Evolutionary conservation across 2,113 vertebrate genomes (phyloP), one percentile per base, ranked within the genome.

Genomic region (Pholis gunnellus): DNA sequence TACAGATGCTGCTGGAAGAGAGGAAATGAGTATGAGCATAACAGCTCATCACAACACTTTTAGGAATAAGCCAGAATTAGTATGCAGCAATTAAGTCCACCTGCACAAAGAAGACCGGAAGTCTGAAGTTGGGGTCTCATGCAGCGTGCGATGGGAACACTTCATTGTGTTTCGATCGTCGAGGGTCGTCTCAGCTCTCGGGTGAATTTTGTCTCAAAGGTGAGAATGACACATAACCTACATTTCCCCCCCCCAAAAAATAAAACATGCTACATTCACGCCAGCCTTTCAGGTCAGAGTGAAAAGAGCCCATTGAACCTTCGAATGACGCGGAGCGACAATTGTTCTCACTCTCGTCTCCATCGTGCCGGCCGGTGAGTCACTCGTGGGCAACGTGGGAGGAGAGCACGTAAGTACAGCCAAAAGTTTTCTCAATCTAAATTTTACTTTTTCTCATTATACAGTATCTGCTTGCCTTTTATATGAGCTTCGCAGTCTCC

Each of bases 361-460:
- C 78, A 76, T 89, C 84, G 75, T 59, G 71, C 71, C 29, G 81
- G 59, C 78, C 77, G 44, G 75, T 93, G 92, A 94, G 78, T 94
- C 89, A 94, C 72, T 82, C 81, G 38, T 31, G 67, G 65, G 70
- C 67, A 44, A 69, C 50, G 93, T 92, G 88, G 92, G 93, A 89
- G 89, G 83, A 79, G 70, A 89, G 76, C 80, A 63, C 70, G 66
- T 1, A 84, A 87, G 81, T 84, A 82, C 75, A 69, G 84, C 80
- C 82, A 87, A 91, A 69, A 92, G 87, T 92, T 94, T 89, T 57
- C 76, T 78, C 73, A 70, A 74, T 87, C 81, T 86, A 79, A 73
- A 82, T 82, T 89, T 83, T 48, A 71, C 70, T 79, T 82, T 86
- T 66, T 36, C 60, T 59, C 67, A 82, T 81, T 81, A 75, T 44